Conservation (phyloP, 2,797 vertebrate species). For the Falco novaeseelandiae region DNA sequence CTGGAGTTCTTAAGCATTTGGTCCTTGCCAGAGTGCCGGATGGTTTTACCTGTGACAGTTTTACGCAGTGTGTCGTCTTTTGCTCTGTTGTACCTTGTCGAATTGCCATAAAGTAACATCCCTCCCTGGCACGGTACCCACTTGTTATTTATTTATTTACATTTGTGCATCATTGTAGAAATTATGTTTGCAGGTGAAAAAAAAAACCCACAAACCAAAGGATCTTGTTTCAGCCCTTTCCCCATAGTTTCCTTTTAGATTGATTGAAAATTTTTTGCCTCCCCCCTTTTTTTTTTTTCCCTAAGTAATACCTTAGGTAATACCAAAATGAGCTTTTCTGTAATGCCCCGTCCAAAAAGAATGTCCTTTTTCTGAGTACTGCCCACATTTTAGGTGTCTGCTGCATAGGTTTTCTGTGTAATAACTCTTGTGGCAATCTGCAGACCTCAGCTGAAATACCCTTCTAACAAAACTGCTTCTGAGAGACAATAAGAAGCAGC, state of each 20-base stretch:
- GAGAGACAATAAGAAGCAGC: neutral
- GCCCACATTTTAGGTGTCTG: neutral
- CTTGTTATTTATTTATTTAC: neutral
- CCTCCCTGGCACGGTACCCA: neutral
- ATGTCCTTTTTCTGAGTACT: neutral
- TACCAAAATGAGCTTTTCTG: neutral
- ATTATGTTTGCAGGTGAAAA: neutral
- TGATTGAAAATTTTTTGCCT: neutral
- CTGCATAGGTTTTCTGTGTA: neutral
- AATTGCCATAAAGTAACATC: neutral
- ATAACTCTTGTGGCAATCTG: neutral
- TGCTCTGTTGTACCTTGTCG: neutral
- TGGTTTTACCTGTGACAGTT: neutral
- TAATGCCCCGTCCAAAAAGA: neutral
- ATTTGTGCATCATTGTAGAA: neutral
- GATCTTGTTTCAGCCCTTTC: neutral
- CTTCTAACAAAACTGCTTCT: neutral
- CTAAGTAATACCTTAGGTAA: neutral
- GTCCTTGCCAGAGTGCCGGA: neutral
- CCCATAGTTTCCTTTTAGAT: neutral
- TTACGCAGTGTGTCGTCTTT: neutral
- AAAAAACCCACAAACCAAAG: neutral
- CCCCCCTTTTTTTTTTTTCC: neutral
- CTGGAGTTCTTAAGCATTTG: neutral
- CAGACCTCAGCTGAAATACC: neutral